phyloP scores from a whole-genome alignment of 2,888 invertebrate species.

The Oligia latruncula region DNA sequence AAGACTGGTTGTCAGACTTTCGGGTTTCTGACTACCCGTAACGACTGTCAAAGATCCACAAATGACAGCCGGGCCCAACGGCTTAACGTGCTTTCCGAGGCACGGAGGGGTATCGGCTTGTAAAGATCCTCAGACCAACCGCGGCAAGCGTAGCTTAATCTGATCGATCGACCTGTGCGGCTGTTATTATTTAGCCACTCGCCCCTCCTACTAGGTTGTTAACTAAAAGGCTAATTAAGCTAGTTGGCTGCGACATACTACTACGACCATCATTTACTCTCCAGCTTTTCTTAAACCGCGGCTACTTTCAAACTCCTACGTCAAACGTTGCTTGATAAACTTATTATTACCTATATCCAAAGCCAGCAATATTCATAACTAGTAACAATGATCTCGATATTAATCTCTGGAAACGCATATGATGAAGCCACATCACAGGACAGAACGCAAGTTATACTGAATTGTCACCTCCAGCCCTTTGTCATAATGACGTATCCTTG shows the following conservation, averaged over 20 bases:
- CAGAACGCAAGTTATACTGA: conserved; percentile 14
- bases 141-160: no score
- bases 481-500: conserved; percentile 5
- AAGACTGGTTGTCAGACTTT: no score
- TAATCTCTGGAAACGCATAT: conserved; percentile 23
- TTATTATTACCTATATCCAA: not conserved
- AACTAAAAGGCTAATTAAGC: not conserved
- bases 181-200: no score
- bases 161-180: no score
- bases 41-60: no score
- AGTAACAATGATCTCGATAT: conserved; percentile 41
- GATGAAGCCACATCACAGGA: conserved; percentile 10
- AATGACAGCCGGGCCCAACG: no score
- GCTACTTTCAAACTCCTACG: not conserved
- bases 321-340: not conserved
- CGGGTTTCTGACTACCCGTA: no score
- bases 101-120: no score
- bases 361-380: conserved; percentile 17
- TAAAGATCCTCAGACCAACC: no score
- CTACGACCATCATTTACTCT: not conserved
- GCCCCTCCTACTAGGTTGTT: not conserved
- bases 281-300: not conserved
- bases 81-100: no score
- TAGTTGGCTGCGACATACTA: not conserved
- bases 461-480: conserved; percentile 28